phyloP scores from a whole-genome alignment of 2,113 vertebrate species.

The Cochlearius cochlearius region DNA sequence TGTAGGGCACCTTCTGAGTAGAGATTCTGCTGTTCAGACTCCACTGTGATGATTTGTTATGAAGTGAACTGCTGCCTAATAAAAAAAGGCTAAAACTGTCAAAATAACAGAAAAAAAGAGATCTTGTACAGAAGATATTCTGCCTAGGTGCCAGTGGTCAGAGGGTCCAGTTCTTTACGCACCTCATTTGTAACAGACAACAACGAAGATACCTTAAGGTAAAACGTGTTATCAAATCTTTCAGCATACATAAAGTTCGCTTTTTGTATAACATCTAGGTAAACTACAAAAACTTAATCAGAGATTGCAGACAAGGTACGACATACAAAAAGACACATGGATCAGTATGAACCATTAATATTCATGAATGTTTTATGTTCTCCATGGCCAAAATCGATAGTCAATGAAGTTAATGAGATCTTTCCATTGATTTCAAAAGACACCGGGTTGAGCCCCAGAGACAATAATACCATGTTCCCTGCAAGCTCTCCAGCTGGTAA shows the following conservation, averaged over 20 bases:
- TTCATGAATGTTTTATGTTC: constrained; percentile 10
- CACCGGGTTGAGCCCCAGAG: not conserved
- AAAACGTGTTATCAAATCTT: not conserved
- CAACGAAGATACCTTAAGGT: not conserved
- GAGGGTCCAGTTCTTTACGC: not conserved
- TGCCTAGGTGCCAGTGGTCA: not conserved
- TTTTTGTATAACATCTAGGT: not conserved
- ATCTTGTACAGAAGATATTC: not conserved
- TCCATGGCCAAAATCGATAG: constrained; percentile 35
- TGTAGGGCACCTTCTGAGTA: constrained; percentile 28
- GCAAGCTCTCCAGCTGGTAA: not conserved
- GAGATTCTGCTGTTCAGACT: not conserved
- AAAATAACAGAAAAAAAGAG: not conserved
- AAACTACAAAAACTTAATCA: not conserved
- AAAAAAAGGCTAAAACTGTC: not conserved
- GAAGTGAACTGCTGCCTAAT: not conserved
- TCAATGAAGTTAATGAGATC: constrained; percentile 61
- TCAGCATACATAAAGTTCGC: not conserved
- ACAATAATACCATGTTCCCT: not conserved
- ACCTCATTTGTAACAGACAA: not conserved
- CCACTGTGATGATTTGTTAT: constrained; percentile 14
- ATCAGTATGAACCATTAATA: not conserved
- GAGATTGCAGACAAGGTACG: not conserved
- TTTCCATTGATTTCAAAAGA: constrained; percentile 32
- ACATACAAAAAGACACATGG: not conserved